Percentiles rank a stretch among this genome's conserved stretches.
These are phyloP conservation scores for Petaurus breviceps DNA, from an alignment of 2,113 vertebrate species.

Conservation along the genomic window DNA sequence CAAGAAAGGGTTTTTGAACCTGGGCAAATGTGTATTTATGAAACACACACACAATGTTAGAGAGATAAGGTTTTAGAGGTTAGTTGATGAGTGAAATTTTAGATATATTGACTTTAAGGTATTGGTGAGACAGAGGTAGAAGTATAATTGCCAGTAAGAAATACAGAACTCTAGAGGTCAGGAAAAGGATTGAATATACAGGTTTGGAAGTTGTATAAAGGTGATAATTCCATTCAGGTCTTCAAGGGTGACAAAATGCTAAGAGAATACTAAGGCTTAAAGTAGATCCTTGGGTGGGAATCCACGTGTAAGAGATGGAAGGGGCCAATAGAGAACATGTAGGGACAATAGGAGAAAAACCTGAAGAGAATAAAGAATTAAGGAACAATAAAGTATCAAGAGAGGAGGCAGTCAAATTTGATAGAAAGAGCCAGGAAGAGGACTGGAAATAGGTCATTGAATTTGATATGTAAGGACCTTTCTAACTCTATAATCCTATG, in stretches of 20 bases:
- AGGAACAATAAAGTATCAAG: not conserved
- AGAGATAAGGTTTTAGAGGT: not conserved
- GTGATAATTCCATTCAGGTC: not conserved
- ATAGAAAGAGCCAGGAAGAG: not conserved
- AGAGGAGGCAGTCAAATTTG: not conserved
- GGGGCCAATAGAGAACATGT: not conserved
- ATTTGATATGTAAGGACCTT: not conserved
- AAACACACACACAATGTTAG: not conserved
- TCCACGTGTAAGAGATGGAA: not conserved
- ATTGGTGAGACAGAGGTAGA: not conserved
- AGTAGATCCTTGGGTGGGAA: not conserved
- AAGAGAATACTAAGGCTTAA: not conserved
- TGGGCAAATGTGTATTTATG: not conserved
- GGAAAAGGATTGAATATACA: not conserved
- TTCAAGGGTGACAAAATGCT: not conserved
- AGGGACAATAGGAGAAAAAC: not conserved
- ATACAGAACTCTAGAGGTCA: not conserved
- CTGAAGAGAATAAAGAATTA: not conserved
- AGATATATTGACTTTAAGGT: not conserved
- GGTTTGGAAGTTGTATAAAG: not conserved
- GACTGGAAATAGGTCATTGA: not conserved
- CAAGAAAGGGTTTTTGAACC: not conserved
- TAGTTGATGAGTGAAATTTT: not conserved
- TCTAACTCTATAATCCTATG: not conserved
- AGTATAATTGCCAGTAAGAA: not conserved